Conservation (phyloP, 2,797 vertebrate species). For the Takifugu rubripes region DNA sequence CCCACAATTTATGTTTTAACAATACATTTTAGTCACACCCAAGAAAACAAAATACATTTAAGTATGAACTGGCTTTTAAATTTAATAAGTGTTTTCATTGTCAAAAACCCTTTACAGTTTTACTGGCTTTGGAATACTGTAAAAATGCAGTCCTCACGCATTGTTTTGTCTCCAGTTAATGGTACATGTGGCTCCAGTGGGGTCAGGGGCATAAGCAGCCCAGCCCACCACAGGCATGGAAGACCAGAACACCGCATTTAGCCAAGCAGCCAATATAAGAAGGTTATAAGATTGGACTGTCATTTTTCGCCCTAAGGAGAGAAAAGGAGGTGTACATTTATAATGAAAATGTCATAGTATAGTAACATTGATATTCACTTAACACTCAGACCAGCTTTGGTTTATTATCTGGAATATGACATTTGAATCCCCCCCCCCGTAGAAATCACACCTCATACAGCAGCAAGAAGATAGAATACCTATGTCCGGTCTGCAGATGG, state of each 20-base stretch:
- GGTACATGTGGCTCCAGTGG: conserved; percentile 94
- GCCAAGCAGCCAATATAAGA: conserved; percentile 89
- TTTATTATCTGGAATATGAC: neutral
- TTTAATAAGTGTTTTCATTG: too few relatives aligned
- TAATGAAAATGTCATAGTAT: too few relatives aligned
- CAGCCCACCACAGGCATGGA: conserved; percentile 88
- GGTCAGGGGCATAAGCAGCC: conserved; percentile 92
- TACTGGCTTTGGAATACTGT: too few relatives aligned
- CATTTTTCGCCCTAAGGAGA: conserved; percentile 85
- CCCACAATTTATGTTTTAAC: too few relatives aligned
- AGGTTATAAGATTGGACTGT: conserved; percentile 78
- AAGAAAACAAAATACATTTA: too few relatives aligned
- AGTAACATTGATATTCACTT: neutral
- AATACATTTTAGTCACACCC: too few relatives aligned
- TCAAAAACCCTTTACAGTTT: too few relatives aligned
- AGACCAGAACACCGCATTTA: conserved; percentile 93
- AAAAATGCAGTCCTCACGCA: conserved; percentile 69
- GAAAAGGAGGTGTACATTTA: neutral
- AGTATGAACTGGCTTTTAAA: too few relatives aligned
- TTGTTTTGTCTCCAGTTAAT: conserved; percentile 95
- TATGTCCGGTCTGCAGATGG: conserved; percentile 87
- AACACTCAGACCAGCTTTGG: neutral
- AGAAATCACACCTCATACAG: too few relatives aligned
- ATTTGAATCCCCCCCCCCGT: neutral
- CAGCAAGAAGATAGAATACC: conserved; percentile 69